Conservation (phyloP, 2,888 invertebrate species). For the Vandiemenella viatica region DNA sequence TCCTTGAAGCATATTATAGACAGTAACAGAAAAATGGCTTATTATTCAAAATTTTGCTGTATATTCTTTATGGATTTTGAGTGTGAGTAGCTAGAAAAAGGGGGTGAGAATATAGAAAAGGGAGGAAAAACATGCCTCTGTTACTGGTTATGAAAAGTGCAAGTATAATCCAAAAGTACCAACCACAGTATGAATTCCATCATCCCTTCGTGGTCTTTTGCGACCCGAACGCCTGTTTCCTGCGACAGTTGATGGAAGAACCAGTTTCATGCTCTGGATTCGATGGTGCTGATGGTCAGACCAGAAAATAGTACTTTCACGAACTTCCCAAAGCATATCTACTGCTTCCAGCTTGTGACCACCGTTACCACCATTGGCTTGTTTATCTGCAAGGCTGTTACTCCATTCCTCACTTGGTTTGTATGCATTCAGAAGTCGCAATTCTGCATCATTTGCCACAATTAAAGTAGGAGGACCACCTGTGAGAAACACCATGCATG, state of each 20-base stretch:
- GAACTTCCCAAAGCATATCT: slow-evolving; percentile 31
- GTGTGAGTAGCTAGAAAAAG: too few relatives aligned
- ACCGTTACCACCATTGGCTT: slow-evolving; percentile 24
- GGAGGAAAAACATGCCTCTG: too few relatives aligned
- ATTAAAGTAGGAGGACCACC: slow-evolving; percentile 45
- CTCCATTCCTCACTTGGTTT: slow-evolving; percentile 34
- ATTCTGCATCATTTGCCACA: slow-evolving; percentile 45
- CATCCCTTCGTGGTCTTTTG: slow-evolving; percentile 5
- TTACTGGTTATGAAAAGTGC: too few relatives aligned
- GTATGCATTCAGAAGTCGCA: slow-evolving; percentile 45
- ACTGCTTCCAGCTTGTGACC: slow-evolving; percentile 38
- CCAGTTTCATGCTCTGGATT: slow-evolving; percentile 26
- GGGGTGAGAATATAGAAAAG: too few relatives aligned
- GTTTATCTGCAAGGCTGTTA: slow-evolving; percentile 24
- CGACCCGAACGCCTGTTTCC: background rate
- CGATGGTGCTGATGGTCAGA: slow-evolving; percentile 32
- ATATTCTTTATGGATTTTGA: too few relatives aligned
- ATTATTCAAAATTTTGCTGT: too few relatives aligned
- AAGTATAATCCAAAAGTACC: too few relatives aligned
- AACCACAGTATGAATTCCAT: slow-evolving; percentile 4
- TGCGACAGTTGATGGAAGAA: background rate
- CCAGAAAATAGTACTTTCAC: slow-evolving; percentile 29
- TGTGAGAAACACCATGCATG: slow-evolving; percentile 17
- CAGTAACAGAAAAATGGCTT: too few relatives aligned
- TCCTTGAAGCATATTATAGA: too few relatives aligned